Conservation (phyloP, 2,888 invertebrate species). For the Dione vanillae region DNA sequence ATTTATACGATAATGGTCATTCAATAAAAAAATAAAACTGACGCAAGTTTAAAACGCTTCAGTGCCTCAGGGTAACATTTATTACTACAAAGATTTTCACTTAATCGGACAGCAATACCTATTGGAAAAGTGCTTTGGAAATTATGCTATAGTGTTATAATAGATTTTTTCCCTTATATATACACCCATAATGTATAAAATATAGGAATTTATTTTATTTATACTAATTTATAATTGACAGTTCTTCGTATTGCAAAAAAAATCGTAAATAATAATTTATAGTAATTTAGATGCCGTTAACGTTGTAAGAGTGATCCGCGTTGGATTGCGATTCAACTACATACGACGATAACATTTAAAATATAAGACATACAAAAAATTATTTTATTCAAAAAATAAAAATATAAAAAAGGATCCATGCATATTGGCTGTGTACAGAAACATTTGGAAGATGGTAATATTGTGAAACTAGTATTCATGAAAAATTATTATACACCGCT, state of each 20-base stretch:
- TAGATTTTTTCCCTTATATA: neutral
- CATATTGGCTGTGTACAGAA: neutral
- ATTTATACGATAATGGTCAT: neutral
- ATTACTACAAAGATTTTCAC: conserved; percentile 25
- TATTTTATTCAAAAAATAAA: too few species aligned
- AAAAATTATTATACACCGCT: conserved; percentile 1
- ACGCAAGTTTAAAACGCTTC: conserved; percentile 21
- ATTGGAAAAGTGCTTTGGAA: conserved; percentile 6
- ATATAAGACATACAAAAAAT: too few species aligned
- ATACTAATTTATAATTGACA: neutral
- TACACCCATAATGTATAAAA: neutral
- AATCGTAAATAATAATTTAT: neutral
- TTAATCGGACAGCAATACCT: conserved; percentile 4
- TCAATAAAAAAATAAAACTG: conserved; percentile 12
- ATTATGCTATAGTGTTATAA: neutral
- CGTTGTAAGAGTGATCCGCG: too few species aligned
- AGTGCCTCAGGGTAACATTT: conserved; percentile 15
- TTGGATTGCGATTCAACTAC: too few species aligned
- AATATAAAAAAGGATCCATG: neutral
- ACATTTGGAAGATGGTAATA: neutral
- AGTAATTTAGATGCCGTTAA: neutral
- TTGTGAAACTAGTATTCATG: neutral
- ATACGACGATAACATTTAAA: too few species aligned
- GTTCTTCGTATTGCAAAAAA: neutral
- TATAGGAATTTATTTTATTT: too few species aligned